Conservation (phyloP, 1,140 invertebrate genomes). For the Cheumatopsyche charites region DNA sequence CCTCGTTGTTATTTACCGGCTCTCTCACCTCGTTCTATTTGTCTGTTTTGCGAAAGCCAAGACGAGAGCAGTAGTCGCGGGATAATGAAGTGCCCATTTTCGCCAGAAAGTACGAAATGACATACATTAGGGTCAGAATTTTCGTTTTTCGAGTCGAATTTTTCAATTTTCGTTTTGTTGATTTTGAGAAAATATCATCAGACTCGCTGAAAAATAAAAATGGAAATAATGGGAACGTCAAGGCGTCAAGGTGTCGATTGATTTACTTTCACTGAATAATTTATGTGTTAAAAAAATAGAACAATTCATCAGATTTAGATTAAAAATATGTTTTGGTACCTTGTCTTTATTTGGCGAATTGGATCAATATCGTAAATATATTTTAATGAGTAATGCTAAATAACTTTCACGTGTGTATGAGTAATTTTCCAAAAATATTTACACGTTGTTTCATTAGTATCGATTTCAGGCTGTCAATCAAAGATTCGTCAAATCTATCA, state of each 20-base stretch:
- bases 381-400: no score
- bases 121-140: neutral
- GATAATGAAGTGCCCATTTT: constrained; percentile 26
- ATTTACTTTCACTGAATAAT: neutral
- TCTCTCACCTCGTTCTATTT: constrained; percentile 37
- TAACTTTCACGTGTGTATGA: no score
- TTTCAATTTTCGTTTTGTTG: no score
- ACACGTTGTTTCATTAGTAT: no score
- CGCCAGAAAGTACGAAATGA: neutral
- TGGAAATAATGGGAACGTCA: neutral
- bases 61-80: neutral
- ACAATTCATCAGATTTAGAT: no score
- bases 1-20: constrained; percentile 34
- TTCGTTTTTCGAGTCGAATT: neutral
- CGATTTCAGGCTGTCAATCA: no score
- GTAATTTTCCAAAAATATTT: no score
- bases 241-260: neutral
- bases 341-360: no score
- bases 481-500: neutral
- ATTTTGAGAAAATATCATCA: constrained; percentile 13
- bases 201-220: neutral
- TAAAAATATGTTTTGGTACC: no score
- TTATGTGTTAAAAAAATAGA: no score
- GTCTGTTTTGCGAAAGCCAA: constrained; percentile 31
- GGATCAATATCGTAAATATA: no score